Evolutionary conservation across 2,797 vertebrate species (phyloP), one percentile per base, ranked within the genome.

Genomic region (Galagoides demidoff): DNA sequence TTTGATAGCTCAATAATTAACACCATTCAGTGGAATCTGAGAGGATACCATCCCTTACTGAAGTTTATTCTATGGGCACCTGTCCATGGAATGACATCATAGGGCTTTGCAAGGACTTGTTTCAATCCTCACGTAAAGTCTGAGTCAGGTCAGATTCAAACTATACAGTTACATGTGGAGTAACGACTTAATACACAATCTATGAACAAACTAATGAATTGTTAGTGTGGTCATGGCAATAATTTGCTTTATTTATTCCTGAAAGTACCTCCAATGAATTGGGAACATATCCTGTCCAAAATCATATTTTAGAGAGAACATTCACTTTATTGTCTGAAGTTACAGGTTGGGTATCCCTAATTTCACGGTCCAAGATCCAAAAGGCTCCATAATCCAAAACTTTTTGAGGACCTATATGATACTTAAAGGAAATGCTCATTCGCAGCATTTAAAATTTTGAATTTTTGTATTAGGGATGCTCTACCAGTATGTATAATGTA

Each of bases 1-100:
- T 97, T 95, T 97, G 93, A 96, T 93, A 93, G 79, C 85, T 92
- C 23, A 71, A 64, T 55, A 92, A 71, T 37, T 23, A 74, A 43
- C 25, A 7, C 23, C 12, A 52, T 14, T 5, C 27, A 70, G 59
- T 57, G 27, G 71, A 84, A 64, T 74, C 63, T 29, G 52, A 57
- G 39, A 71, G 59, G 73, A 39, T 77, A 57, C 12, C 2, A 7
- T 25, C 25, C 76, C 7, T 92, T 91, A 23, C 8, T 91, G 49
- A 85, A 31, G 45, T 34, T 85, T 29, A 12, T 23, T 87, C 64
- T 25, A 3, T 13, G 25, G 43, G 55, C 55, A 45, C 39, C 57
- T 27, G 19, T 81, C 68, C 55, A 25, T 0, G 4, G 22, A 61
- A 88, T 66, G 45, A 17, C 0, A 31, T 10, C 5, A 20, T 1